Evolutionary conservation across 2,113 vertebrate genomes (phyloP).

Genomic region (Tichodroma muraria): DNA sequence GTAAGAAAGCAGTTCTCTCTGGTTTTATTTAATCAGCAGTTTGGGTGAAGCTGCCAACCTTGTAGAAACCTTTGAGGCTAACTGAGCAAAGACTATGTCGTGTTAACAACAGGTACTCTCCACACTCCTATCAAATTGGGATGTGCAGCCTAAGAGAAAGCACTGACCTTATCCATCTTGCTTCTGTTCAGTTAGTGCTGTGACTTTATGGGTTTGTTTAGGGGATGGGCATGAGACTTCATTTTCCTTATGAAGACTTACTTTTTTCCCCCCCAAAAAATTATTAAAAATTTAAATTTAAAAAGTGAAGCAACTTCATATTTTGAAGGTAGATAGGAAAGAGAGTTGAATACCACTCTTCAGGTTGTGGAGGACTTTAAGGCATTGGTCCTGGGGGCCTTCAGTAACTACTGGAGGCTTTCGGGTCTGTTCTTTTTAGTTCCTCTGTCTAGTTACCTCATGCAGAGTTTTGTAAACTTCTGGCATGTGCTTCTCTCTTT

Average conservation of each 20-base stretch:
- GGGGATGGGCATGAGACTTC: accelerated
- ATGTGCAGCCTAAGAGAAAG: neutral
- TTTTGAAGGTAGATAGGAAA: neutral
- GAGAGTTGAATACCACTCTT: neutral
- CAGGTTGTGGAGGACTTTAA: neutral
- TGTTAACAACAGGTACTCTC: neutral
- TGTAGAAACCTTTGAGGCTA: neutral
- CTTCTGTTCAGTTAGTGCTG: neutral
- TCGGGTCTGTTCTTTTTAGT: neutral
- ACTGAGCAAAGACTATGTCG: neutral
- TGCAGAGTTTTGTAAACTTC: neutral
- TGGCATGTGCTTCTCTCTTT: accelerated
- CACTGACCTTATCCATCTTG: neutral
- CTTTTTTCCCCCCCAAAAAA: accelerated
- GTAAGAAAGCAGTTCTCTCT: neutral
- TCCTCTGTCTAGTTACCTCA: neutral
- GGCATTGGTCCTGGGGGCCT: neutral
- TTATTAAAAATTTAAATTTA: neutral
- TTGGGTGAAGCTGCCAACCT: neutral
- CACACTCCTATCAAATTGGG: neutral
- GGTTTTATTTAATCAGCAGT: neutral
- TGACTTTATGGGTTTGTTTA: neutral
- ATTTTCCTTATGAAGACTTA: neutral
- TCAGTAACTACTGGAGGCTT: neutral
- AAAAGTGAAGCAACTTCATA: neutral